Base-by-base conservation (phyloP, 1,140 invertebrate genomes). In the Physella acuta region DNA sequence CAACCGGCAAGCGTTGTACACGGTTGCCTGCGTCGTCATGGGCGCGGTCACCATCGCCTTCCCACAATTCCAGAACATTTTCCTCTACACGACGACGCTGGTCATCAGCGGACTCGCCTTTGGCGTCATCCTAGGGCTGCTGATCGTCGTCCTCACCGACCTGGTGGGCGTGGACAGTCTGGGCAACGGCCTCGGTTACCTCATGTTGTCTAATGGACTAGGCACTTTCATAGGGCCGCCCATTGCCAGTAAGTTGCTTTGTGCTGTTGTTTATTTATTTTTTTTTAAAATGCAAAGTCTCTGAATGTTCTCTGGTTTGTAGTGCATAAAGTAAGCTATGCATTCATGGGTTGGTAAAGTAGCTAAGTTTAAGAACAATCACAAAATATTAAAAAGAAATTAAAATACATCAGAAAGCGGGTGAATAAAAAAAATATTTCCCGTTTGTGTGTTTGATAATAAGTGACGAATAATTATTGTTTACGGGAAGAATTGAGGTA, bases 171-270 rank as follows among this genome's bases (percentile, higher is more conserved):
- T 72, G 1, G 66, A 77, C 28, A 69, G 69, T 37, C 67, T 80
- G 17, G 76, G 75, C 3, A 72, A 77, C 65, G 81, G 74, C 1
- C 72, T 79, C 34, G 81, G 81, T 2, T 81, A 79, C 55, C 63
- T 81, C 3, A 79, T 82, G 78, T 44, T 81, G 26, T 75, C 76
- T 31, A 80, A 81, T 75, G 81, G 81, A 31, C 52, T 81, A 24
- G 81, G 81, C 33, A 64, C 71, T 51, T 77, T 80, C 17, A 26
- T 74, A 59, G 80, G 80, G 52, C 81, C 81, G n/a, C 75, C 77
- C 16, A 11, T 81, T 5, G 79, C 78, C 70, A 80, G 81, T 82
- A 70, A 58, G 76, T 77, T 11, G n/a, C n/a, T n/a, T n/a, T n/a
- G n/a, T n/a, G n/a, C n/a, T n/a, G n/a, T n/a, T n/a, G n/a, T n/a